Percentiles rank a stretch among this genome's conserved stretches.
phyloP scores from a whole-genome alignment of 1,140 invertebrate species.

The Phocides pigmalion region DNA sequence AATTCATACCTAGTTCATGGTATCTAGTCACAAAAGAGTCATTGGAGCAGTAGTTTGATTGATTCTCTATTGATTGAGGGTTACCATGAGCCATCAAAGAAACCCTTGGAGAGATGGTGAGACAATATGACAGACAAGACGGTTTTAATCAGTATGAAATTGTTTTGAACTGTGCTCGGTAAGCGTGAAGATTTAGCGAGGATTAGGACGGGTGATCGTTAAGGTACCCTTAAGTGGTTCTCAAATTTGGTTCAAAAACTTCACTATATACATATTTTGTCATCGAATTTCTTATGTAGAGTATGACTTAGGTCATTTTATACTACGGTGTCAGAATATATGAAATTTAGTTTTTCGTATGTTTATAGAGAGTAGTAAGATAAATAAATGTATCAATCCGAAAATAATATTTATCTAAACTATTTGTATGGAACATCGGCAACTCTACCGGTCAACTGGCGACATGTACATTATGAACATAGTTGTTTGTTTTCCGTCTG shows the following conservation, averaged over 20 bases:
- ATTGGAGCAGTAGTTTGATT: constrained; percentile 27
- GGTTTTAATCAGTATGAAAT: constrained; percentile 77
- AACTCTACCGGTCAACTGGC: no score
- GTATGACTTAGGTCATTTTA: no score
- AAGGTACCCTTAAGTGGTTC: constrained; percentile 49
- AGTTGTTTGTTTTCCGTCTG: no score
- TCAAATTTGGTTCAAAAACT: constrained; percentile 53
- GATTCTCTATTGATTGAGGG: constrained; percentile 49
- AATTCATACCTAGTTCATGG: constrained; percentile 16
- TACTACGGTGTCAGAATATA: no score
- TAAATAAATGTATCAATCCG: no score
- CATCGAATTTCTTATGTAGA: no score
- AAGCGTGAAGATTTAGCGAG: constrained; percentile 75
- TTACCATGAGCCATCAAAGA: constrained; percentile 37
- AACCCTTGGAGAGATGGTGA: constrained; percentile 18
- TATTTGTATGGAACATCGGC: no score
- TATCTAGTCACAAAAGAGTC: constrained; percentile 3
- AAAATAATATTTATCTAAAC: no score
- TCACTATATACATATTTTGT: no score
- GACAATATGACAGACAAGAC: constrained; percentile 33
- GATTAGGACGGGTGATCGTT: constrained; percentile 64
- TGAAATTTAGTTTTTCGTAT: no score
- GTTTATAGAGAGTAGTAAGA: no score
- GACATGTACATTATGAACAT: no score
- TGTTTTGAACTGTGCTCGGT: constrained; percentile 74